These are phyloP conservation scores for Plotosus lineatus DNA, from an alignment of 2,113 vertebrate genomes.

Conservation along the genomic window DNA sequence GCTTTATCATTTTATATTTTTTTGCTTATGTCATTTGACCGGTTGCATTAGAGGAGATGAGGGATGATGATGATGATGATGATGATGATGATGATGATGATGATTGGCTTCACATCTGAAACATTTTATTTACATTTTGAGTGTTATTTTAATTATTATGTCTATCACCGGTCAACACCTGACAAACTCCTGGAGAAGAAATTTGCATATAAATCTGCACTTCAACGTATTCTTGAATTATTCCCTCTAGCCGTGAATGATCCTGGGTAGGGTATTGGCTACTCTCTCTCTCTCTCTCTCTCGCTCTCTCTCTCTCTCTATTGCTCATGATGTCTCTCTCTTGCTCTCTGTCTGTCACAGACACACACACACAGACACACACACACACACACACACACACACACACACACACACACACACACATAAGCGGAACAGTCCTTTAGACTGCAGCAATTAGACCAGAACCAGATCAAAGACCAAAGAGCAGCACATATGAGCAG, in stretches of 20 bases:
- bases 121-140: constrained; percentile 4
- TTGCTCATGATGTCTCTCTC: too few species aligned
- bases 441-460: constrained; percentile 33
- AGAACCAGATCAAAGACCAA: constrained; percentile 37
- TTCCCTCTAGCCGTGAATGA: constrained; percentile 14
- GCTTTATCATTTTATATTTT: too few species aligned
- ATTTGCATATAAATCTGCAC: constrained; percentile 5
- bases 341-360: too few species aligned
- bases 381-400: too few species aligned
- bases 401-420: too few species aligned
- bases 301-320: not conserved
- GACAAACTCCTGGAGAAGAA: not conserved
- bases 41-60: too few species aligned
- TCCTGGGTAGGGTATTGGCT: constrained; percentile 18
- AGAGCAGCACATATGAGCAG: not conserved
- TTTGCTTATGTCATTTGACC: too few species aligned
- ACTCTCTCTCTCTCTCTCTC: not conserved
- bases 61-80: too few species aligned
- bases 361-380: too few species aligned
- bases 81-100: too few species aligned
- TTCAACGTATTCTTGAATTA: constrained; percentile 12
- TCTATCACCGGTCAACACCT: constrained; percentile 1
- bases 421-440: constrained; percentile 23
- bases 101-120: not conserved
- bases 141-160: not conserved